phyloP scores from a whole-genome alignment of 2,888 invertebrate genomes.

The Noctua janthe region DNA sequence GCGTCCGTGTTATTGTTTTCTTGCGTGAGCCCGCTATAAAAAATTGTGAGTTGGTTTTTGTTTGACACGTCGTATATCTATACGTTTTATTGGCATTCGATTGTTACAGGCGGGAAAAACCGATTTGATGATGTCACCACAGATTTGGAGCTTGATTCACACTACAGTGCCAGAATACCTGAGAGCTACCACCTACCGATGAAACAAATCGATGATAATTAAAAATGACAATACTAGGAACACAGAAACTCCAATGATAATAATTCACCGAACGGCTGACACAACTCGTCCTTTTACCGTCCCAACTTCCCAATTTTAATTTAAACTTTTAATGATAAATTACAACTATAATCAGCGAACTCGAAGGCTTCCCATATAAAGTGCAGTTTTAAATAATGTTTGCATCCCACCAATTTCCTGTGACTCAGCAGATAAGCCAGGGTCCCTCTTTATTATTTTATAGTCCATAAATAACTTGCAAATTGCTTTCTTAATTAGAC shows the following conservation, averaged over 20 bases:
- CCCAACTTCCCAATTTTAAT: slow-evolving; percentile 45
- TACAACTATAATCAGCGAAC: slow-evolving; percentile 45
- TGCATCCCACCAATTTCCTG: slow-evolving; percentile 75
- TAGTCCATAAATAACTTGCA: slow-evolving; percentile 86
- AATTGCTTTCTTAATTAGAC: slow-evolving; percentile 88
- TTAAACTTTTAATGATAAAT: slow-evolving; percentile 58
- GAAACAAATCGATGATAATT: background rate
- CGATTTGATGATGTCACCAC: slow-evolving; percentile 11
- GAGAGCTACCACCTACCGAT: background rate
- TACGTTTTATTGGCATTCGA: slow-evolving; percentile 45
- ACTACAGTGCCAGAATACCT: background rate
- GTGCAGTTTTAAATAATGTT: slow-evolving; percentile 71
- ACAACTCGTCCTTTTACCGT: slow-evolving; percentile 35
- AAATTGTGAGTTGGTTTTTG: slow-evolving; percentile 43
- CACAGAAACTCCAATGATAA: slow-evolving; percentile 24
- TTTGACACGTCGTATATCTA: slow-evolving; percentile 29
- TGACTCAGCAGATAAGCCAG: slow-evolving; percentile 77
- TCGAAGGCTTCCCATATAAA: slow-evolving; percentile 69
- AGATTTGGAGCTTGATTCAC: slow-evolving; percentile 5
- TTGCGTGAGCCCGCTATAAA: slow-evolving; percentile 62
- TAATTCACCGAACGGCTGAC: slow-evolving; percentile 32
- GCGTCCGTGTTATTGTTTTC: slow-evolving; percentile 71
- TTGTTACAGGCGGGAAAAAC: slow-evolving; percentile 18
- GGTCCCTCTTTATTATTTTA: slow-evolving; percentile 80
- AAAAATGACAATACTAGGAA: slow-evolving; percentile 16